These are phyloP conservation scores for Suncus etruscus DNA, from an alignment of 2,113 vertebrate genomes.

Conservation along the genomic window DNA sequence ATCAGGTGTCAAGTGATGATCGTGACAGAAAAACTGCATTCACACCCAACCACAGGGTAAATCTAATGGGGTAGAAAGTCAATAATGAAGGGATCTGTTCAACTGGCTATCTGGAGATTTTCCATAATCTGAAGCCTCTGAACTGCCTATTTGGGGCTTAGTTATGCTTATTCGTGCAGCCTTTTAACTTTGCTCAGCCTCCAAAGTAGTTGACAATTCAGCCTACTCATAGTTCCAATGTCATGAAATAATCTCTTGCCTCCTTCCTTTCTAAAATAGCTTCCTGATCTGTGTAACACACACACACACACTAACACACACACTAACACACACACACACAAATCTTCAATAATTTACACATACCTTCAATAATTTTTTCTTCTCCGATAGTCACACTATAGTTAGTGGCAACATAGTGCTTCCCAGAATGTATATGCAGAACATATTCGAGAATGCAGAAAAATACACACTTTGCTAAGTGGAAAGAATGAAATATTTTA, in stretches of 20 bases:
- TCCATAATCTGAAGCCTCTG: neutral
- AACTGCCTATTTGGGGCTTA: neutral
- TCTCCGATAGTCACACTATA: neutral
- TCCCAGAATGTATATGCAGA: neutral
- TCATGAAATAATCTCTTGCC: accelerated
- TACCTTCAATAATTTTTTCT: neutral
- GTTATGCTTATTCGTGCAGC: neutral
- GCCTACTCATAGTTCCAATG: neutral
- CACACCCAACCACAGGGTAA: neutral
- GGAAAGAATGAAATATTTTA: neutral
- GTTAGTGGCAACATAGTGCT: neutral
- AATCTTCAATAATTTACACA: too few species aligned
- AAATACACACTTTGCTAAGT: neutral
- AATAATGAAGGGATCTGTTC: neutral
- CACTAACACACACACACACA: neutral
- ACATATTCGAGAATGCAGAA: neutral
- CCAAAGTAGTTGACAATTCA: neutral
- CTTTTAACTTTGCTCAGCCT: neutral
- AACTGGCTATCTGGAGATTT: neutral
- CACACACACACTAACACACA: neutral
- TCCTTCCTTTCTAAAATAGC: neutral
- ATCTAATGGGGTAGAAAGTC: neutral
- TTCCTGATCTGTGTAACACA: accelerated
- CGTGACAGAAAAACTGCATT: neutral
- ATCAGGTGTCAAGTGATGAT: neutral